Base-by-base conservation (phyloP, 64 coral and sea anemone genomes). In the Anthopleura sola region DNA sequence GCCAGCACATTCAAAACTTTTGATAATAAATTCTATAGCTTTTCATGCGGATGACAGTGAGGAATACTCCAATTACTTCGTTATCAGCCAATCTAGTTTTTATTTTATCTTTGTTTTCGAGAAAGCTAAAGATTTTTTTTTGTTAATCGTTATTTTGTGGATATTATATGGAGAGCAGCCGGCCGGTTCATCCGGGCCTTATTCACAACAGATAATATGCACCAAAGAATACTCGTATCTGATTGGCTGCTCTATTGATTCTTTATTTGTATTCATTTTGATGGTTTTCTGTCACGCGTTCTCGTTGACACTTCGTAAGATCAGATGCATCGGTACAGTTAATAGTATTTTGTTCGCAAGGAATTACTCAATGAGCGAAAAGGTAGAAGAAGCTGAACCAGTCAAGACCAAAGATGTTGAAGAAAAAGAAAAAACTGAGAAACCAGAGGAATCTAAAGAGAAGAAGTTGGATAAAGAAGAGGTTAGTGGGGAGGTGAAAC, bases 171-270 rank as follows among this genome's bases (percentile, higher is more conserved):
- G 0, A 79, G 37, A 79, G 5, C 76, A 79, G 37, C 76, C 37
- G 76, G 38, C 76, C 38, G 5, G 8, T 38, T 79, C 76, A 79
- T 79, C 76, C 76, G 76, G 76, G 76, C 23, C 2, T 26, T 79
- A 44, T 71, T 29, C 68, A 24, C 4, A 71, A 34, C 1, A 39
- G 31, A 37, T 34, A 37, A 79, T 79, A 46, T 18, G 37, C 36
- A 38, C 15, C 12, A 23, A 29, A 21, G 34, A 48, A 44, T 79
- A 23, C 3, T 79, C 18, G 2, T 37, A 2, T 3, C 8, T 79
- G 76, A 79, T 79, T 79, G 76, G 76, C 12, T 79, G 24, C 1
- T 79, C 76, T 48, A 79, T 48, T 48, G 66, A 79, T 79, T 20
- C 37, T 79, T 24, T 79, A 47, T 79, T 79, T 79, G 31, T 79